Conservation (phyloP, 2,888 invertebrate genomes). For the Ophioninae sp. region DNA sequence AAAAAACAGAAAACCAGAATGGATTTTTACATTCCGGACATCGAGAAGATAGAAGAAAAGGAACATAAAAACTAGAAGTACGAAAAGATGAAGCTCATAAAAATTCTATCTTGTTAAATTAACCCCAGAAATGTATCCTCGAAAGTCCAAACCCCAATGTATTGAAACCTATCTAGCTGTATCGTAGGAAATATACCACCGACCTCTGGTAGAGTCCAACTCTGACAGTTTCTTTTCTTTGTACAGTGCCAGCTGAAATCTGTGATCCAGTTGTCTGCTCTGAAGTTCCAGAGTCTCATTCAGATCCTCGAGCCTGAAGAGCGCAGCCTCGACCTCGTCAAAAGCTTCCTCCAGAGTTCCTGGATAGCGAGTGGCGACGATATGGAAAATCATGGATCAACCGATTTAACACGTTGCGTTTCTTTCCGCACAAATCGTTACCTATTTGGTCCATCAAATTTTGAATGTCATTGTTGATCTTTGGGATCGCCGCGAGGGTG, state of each 20-base stretch:
- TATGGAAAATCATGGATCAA: not conserved
- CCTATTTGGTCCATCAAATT: slow-evolving; percentile 81
- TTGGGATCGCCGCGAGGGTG: slow-evolving; percentile 81
- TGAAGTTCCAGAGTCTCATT: slow-evolving; percentile 88
- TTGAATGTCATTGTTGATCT: slow-evolving; percentile 81
- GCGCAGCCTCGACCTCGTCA: slow-evolving; percentile 85
- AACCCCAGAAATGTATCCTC: too few species aligned
- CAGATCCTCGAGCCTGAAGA: slow-evolving; percentile 86
- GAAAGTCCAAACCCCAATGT: too few species aligned
- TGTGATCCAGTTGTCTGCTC: slow-evolving; percentile 87
- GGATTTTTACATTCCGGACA: not conserved
- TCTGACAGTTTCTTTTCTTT: slow-evolving; percentile 86
- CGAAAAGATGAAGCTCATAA: not conserved
- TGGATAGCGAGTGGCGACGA: slow-evolving; percentile 58
- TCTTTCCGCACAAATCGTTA: slow-evolving; percentile 60
- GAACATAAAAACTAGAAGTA: not conserved
- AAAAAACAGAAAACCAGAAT: not conserved
- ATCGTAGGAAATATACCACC: slow-evolving; percentile 54
- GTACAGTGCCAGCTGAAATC: slow-evolving; percentile 87
- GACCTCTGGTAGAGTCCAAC: slow-evolving; percentile 83
- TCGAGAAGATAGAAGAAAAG: not conserved
- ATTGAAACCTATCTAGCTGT: too few species aligned
- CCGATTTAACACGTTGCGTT: not conserved
- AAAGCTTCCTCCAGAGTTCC: slow-evolving; percentile 83
- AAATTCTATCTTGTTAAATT: not conserved